Conservation (phyloP, 2,113 vertebrate genomes). For the Phodopus roborovskii region DNA sequence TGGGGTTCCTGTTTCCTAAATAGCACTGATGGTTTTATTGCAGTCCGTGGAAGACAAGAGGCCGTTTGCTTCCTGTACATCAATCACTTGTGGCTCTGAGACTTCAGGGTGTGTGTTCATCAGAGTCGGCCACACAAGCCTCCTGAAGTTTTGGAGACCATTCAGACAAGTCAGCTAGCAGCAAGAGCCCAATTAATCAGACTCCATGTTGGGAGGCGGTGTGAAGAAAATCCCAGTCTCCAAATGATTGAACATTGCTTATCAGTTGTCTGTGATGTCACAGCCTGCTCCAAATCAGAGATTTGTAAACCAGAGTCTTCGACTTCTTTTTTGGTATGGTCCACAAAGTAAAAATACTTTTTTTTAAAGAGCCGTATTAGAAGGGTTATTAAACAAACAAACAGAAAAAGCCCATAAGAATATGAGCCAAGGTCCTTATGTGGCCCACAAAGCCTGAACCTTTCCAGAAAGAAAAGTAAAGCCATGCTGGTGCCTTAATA, state of each 20-base stretch:
- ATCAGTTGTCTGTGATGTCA: not conserved
- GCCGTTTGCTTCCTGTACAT: constrained; percentile 82
- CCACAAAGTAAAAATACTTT: constrained; percentile 10
- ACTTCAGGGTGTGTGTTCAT: constrained; percentile 70
- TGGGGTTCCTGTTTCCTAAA: constrained; percentile 65
- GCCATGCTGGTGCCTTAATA: not conserved
- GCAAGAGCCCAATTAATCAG: constrained; percentile 49
- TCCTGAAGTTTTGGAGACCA: constrained; percentile 46
- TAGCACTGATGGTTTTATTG: constrained; percentile 58
- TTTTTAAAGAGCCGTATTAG: not conserved
- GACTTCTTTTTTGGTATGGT: not conserved
- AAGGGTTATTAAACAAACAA: not conserved
- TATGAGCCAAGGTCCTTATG: not conserved
- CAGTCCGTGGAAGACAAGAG: constrained; percentile 77
- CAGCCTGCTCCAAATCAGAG: not conserved
- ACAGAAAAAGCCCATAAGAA: not conserved
- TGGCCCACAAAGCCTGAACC: constrained; percentile 1
- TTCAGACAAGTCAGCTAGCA: constrained; percentile 53
- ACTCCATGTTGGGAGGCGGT: not conserved
- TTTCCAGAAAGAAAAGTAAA: not conserved
- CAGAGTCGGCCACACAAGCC: constrained; percentile 68
- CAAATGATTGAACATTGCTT: constrained; percentile 24
- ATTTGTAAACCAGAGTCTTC: not conserved
- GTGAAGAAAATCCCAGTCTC: constrained; percentile 21
- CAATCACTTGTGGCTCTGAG: constrained; percentile 72